Conservation (phyloP, 2,113 vertebrate species). For the Rhinogobius similis region DNA sequence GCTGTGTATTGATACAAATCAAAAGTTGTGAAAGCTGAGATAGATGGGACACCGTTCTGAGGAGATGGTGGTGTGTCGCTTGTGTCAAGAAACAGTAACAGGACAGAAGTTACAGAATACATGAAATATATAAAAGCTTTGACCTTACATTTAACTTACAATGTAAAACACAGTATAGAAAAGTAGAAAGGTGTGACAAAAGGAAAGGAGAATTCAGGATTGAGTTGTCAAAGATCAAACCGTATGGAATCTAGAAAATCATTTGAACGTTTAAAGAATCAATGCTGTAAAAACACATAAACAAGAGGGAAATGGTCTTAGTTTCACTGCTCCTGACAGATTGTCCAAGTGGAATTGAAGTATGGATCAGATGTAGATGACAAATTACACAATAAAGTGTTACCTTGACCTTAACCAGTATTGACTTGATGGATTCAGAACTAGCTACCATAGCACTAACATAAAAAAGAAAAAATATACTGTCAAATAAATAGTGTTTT, state of each 20-base stretch:
- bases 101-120: slow-evolving; percentile 8
- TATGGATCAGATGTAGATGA: too few relatives aligned
- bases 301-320: too few relatives aligned
- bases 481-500: too few relatives aligned
- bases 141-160: background rate
- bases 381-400: too few relatives aligned
- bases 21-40: slow-evolving; percentile 47
- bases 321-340: too few relatives aligned
- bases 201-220: background rate
- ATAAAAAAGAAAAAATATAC: too few relatives aligned
- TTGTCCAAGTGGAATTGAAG: too few relatives aligned
- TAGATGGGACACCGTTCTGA: slow-evolving; percentile 31
- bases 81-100: slow-evolving; percentile 33
- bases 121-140: slow-evolving; percentile 18
- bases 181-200: background rate
- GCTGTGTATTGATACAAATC: slow-evolving; percentile 49
- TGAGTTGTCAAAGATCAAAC: background rate
- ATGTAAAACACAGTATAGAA: background rate
- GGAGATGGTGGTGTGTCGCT: slow-evolving; percentile 38
- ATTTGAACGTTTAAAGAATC: too few relatives aligned
- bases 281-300: too few relatives aligned
- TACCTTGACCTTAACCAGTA: too few relatives aligned
- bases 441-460: too few relatives aligned
- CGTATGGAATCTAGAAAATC: background rate
- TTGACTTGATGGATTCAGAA: too few relatives aligned